phyloP scores from a whole-genome alignment of 2,797 vertebrate genomes.

The Crocodylus rhombifer region DNA sequence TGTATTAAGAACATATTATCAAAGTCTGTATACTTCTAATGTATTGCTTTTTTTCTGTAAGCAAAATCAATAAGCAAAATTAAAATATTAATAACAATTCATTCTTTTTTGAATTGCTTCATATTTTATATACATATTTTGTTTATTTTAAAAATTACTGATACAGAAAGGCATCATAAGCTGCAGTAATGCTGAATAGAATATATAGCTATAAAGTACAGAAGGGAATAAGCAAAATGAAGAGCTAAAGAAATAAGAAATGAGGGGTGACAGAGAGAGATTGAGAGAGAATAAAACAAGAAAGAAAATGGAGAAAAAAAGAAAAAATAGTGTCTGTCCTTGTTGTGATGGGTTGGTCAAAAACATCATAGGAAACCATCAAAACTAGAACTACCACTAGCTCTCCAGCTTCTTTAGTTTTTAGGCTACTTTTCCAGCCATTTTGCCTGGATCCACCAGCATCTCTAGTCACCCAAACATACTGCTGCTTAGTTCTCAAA shows the following conservation, averaged over 20 bases:
- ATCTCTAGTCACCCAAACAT: too few relatives aligned
- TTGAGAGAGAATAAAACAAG: background rate
- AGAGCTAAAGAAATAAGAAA: background rate
- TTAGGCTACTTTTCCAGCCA: background rate
- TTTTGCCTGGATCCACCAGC: background rate
- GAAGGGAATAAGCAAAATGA: background rate
- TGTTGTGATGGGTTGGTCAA: background rate
- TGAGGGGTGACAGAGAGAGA: background rate
- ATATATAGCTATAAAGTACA: background rate
- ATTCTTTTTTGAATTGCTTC: constrained; percentile 68
- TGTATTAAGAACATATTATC: constrained; percentile 63
- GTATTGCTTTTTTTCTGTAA: constrained; percentile 75
- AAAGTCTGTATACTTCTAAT: constrained; percentile 61
- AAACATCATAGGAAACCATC: background rate
- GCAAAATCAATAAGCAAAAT: constrained; percentile 75
- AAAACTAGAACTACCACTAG: background rate
- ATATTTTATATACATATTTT: background rate
- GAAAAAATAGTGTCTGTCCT: background rate
- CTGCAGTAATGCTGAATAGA: background rate
- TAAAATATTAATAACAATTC: constrained; percentile 58
- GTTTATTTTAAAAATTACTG: constrained; percentile 40
- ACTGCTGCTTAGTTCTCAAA: too few relatives aligned
- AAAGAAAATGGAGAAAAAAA: background rate
- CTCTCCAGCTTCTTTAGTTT: background rate
- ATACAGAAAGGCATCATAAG: background rate